phyloP scores from a whole-genome alignment of 2,888 invertebrate genomes.

The Microdon myrmicae region DNA sequence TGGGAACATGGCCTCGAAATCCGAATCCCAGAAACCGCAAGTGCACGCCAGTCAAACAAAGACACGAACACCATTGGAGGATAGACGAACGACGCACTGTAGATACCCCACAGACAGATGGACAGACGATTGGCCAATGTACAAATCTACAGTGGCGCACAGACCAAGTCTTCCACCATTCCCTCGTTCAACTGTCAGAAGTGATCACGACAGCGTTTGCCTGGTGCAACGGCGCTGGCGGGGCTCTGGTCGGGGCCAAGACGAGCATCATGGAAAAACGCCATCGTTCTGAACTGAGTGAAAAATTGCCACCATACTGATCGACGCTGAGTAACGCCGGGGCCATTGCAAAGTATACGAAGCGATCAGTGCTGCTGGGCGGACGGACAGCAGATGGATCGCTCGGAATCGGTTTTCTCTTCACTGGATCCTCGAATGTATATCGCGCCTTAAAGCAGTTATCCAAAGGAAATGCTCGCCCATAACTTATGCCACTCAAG shows the following conservation, averaged over 20 bases:
- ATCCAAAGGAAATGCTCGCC: constrained; percentile 37
- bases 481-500: constrained; percentile 32
- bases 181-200: constrained; percentile 39
- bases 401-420: constrained; percentile 45
- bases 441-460: constrained; percentile 11
- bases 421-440: constrained; percentile 1
- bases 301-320: constrained; percentile 51
- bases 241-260: constrained; percentile 2
- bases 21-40: constrained; percentile 29
- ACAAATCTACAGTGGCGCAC: constrained; percentile 40
- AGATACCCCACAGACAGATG: constrained; percentile 36
- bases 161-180: constrained; percentile 34
- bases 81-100: constrained; percentile 23
- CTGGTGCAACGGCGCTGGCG: not conserved
- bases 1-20: constrained; percentile 50
- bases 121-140: constrained; percentile 43
- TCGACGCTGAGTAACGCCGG: constrained; percentile 42
- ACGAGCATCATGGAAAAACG: constrained; percentile 33
- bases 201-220: not conserved
- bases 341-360: constrained; percentile 26
- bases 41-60: constrained; percentile 36
- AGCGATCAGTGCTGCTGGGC: constrained; percentile 15
- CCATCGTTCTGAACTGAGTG: constrained; percentile 49
- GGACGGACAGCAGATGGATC: constrained; percentile 48
- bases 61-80: constrained; percentile 7